Percentiles rank a stretch among this genome's conserved stretches.
phyloP scores from a whole-genome alignment of 2,888 invertebrate genomes.

The Sthenelais limicola region DNA sequence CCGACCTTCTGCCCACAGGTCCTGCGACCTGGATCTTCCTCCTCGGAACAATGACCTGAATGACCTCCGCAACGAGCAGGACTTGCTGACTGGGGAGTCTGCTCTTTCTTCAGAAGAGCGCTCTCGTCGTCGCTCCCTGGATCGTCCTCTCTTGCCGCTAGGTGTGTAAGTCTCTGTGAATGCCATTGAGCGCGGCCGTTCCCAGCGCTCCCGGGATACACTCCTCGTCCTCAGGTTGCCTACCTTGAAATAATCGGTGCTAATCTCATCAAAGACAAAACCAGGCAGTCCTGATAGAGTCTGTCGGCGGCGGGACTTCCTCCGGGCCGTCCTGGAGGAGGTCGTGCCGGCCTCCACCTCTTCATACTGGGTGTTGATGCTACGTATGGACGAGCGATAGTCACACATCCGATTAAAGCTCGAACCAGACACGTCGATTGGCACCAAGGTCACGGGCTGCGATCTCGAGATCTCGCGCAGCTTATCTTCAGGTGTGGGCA shows the following conservation, averaged over 20 bases:
- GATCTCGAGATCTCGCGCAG: slow-evolving; percentile 52
- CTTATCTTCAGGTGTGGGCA: slow-evolving; percentile 45
- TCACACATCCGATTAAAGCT: slow-evolving; percentile 91
- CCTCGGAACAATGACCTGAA: slow-evolving; percentile 48
- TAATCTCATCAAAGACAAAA: slow-evolving; percentile 37
- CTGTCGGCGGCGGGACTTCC: slow-evolving; percentile 56
- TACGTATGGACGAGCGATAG: slow-evolving; percentile 83
- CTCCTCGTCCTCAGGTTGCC: slow-evolving; percentile 31
- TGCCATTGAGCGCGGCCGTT: slow-evolving; percentile 37
- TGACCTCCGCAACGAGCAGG: slow-evolving; percentile 46
- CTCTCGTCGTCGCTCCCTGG: not conserved
- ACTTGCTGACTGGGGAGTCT: slow-evolving; percentile 34
- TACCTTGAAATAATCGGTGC: slow-evolving; percentile 26
- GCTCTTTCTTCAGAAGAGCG: not conserved
- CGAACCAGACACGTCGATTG: slow-evolving; percentile 90
- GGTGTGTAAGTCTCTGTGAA: not conserved
- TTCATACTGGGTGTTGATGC: slow-evolving; percentile 70
- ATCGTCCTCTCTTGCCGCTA: not conserved
- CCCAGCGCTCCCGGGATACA: slow-evolving; percentile 45
- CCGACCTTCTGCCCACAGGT: slow-evolving; percentile 47
- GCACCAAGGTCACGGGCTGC: slow-evolving; percentile 85
- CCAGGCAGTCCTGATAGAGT: slow-evolving; percentile 64
- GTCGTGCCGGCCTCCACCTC: slow-evolving; percentile 10
- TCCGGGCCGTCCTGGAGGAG: slow-evolving; percentile 46
- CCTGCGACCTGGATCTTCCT: slow-evolving; percentile 39